These are phyloP conservation scores for Troglohyphantes excavatus DNA, from an alignment of 2,888 invertebrate species.

Conservation along the genomic window DNA sequence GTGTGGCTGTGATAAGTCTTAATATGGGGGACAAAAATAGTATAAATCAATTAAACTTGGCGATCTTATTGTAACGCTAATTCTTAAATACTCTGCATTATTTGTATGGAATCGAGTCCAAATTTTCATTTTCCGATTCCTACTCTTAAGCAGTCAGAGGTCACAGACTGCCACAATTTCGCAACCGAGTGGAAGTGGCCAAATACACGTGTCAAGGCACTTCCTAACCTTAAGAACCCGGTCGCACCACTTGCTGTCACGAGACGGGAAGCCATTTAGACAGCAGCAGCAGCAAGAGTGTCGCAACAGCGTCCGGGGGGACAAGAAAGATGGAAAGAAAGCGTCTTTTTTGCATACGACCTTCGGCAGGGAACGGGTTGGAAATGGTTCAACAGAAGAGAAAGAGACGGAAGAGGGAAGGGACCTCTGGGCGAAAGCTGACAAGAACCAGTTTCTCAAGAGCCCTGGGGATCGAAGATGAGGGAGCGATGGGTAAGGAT, in stretches of 20 bases:
- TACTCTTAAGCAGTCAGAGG: too few relatives aligned
- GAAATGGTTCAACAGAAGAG: background rate
- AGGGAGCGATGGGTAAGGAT: background rate
- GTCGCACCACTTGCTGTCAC: background rate
- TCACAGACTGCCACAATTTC: background rate
- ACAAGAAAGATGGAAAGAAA: background rate
- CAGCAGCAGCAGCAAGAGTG: background rate
- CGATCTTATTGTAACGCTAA: too few relatives aligned
- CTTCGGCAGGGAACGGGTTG: background rate
- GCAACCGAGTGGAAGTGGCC: background rate
- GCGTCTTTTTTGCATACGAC: background rate
- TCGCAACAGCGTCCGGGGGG: background rate
- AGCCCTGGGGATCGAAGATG: background rate
- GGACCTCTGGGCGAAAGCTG: too few relatives aligned
- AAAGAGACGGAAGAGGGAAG: too few relatives aligned
- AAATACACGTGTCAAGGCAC: background rate
- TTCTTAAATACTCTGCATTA: too few relatives aligned
- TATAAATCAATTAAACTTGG: too few relatives aligned
- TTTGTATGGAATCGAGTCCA: too few relatives aligned
- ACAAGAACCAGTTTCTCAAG: background rate
- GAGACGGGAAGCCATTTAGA: background rate
- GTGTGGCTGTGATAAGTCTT: too few relatives aligned
- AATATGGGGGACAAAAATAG: too few relatives aligned
- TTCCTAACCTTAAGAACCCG: background rate
- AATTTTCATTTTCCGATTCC: too few relatives aligned